phyloP scores from a whole-genome alignment of 2,113 vertebrate genomes.

The Anoura caudifer region DNA sequence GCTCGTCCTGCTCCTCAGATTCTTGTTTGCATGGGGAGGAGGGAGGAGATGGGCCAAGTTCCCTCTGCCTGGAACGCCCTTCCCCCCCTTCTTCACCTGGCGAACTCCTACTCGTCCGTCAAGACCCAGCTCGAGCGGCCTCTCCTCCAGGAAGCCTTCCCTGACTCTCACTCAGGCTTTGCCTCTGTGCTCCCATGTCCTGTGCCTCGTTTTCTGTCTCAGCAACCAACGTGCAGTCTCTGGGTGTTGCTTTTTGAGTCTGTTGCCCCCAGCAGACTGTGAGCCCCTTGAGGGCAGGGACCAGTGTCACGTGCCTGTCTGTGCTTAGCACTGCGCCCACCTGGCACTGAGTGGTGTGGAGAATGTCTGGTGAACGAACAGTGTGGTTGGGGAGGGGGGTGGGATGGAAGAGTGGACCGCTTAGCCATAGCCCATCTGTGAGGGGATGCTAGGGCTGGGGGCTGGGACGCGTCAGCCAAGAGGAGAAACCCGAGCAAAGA shows the following conservation, averaged over 20 bases:
- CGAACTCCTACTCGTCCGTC: constrained; percentile 76
- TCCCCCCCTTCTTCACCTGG: constrained; percentile 78
- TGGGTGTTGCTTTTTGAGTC: neutral
- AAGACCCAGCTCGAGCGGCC: constrained; percentile 49
- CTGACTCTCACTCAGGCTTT: neutral
- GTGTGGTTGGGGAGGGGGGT: neutral
- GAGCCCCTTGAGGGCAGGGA: constrained; percentile 65
- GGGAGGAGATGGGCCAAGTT: constrained; percentile 76
- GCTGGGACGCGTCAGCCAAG: accelerated
- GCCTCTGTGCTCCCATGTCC: neutral
- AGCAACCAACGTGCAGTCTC: neutral
- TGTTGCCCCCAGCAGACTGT: constrained; percentile 41
- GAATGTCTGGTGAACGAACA: neutral
- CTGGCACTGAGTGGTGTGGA: neutral
- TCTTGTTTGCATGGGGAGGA: constrained; percentile 76
- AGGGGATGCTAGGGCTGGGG: accelerated
- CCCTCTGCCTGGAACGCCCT: constrained; percentile 76
- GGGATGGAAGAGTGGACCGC: accelerated
- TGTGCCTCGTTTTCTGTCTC: neutral
- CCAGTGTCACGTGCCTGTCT: neutral
- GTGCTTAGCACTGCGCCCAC: neutral
- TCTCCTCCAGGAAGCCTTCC: constrained; percentile 60
- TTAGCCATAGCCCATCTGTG: accelerated
- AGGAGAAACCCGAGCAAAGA: neutral
- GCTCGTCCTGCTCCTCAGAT: constrained; percentile 55